Base-by-base conservation (phyloP, 2,113 vertebrate genomes). In the Otis tarda region DNA sequence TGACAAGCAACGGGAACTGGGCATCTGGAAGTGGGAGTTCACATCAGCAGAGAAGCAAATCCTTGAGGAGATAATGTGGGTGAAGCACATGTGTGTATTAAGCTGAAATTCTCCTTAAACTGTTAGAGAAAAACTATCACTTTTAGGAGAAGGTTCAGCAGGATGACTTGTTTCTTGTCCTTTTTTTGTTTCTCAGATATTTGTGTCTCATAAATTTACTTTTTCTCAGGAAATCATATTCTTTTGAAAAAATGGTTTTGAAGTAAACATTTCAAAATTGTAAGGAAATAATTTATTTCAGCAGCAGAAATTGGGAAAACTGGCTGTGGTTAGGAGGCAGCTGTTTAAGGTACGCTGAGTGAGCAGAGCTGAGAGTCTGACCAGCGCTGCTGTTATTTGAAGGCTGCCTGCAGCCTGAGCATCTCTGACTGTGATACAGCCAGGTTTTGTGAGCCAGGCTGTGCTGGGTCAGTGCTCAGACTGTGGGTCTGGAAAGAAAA, bases 401-500 rank as follows among this genome's bases (percentile, higher is more conserved):
- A 55, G 37, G 39, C 84, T 78, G 47, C 28, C 31, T 24, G 63
- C 47, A 84, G 39, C 50, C 55, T 20, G 21, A 80, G 59, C 63
- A 31, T 13, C 45, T 57, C 2, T 0, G 14, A 1, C 3, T 27
- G 33, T 6, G 45, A 12, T 22, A 6, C 10, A 13, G 20, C 37
- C 35, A 52, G 14, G 20, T 56, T 56, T 35, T 4, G 4, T 33
- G 56, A 94, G 81, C 69, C 56, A 47, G 68, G 3, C 47, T 53
- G 39, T 17, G 25, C 28, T 69, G 39, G 63, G 33, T 37, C 87
- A 65, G 53, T 20, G 73, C 77, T 93, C 69, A 65, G 90, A 30
- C 87, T 20, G 41, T 10, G 82, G 55, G 45, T 31, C 50, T 94
- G 83, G 73, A 96, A 92, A 80, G 67, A 78, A 88, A 95, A 68